Conservation (phyloP, 2,888 invertebrate genomes). For the Tipula vernalis region DNA sequence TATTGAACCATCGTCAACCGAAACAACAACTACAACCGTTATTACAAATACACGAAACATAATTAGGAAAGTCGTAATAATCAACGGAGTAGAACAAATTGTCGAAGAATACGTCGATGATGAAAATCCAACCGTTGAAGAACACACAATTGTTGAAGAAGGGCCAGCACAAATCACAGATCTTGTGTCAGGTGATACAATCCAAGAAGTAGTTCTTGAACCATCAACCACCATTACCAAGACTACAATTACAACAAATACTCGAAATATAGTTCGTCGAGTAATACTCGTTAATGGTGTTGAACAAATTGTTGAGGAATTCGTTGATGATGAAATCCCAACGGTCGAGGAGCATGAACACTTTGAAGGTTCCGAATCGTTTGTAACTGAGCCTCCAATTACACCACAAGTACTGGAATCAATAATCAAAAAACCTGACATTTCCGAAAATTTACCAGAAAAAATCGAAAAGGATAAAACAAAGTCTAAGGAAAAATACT, state of each 20-base stretch:
- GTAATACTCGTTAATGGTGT: conserved; percentile 70
- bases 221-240: background rate
- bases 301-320: conserved; percentile 63
- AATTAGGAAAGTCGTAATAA: conserved; percentile 60
- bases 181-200: background rate
- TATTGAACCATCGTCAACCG: conserved; percentile 9
- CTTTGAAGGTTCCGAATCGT: background rate
- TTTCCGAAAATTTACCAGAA: background rate
- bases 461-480: background rate
- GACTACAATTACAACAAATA: conserved; percentile 56
- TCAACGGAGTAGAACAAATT: conserved; percentile 73
- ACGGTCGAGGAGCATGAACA: conserved; percentile 24
- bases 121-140: background rate
- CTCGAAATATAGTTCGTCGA: conserved; percentile 60
- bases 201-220: background rate
- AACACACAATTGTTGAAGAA: background rate
- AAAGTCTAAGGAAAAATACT: background rate
- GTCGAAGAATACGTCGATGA: conserved; percentile 71
- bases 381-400: background rate
- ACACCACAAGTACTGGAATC: background rate
- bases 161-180: background rate
- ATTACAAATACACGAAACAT: conserved; percentile 62
- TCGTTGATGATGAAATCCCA: conserved; percentile 74
- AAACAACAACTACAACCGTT: conserved; percentile 27
- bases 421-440: background rate